Percentiles rank a stretch among this genome's conserved stretches.
phyloP scores from a whole-genome alignment of 30 jellyfish, hydroid and myxozoan species.

The Turritopsis rubra region DNA sequence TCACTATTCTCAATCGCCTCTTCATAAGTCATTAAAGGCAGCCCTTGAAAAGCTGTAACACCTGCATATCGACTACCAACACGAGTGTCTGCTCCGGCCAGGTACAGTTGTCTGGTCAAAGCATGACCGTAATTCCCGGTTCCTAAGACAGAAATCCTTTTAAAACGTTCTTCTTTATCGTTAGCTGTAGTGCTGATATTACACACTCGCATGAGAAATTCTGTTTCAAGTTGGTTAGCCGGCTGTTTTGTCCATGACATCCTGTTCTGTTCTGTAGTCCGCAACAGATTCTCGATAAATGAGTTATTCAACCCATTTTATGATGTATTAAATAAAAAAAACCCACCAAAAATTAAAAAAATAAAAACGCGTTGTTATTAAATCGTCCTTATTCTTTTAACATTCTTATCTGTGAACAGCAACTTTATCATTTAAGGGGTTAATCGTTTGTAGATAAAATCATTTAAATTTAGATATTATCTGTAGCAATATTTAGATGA shows the following conservation, averaged over 20 bases:
- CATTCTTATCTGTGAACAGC: no score
- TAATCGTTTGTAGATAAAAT: no score
- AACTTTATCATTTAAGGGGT: no score
- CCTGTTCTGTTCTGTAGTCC: neutral
- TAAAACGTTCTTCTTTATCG: neutral
- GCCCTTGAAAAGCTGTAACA: neutral
- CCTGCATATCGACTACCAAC: constrained; percentile 46
- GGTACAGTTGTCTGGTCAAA: constrained; percentile 32
- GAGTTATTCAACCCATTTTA: no score
- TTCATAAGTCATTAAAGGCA: neutral
- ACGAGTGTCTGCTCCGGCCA: constrained; percentile 30
- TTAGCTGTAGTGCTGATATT: neutral
- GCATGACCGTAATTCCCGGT: constrained; percentile 73
- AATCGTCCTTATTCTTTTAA: no score
- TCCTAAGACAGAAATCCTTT: constrained; percentile 40
- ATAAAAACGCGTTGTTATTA: no score
- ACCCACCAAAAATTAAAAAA: no score
- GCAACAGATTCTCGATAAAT: neutral
- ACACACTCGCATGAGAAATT: neutral
- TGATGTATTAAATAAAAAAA: no score
- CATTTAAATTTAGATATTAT: no score
- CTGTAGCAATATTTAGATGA: no score
- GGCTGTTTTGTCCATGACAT: neutral
- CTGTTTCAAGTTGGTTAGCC: neutral
- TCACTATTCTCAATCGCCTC: constrained; percentile 46